These are phyloP conservation scores for Cherax destructor DNA, from an alignment of 1,140 invertebrate species.

Conservation along the genomic window DNA sequence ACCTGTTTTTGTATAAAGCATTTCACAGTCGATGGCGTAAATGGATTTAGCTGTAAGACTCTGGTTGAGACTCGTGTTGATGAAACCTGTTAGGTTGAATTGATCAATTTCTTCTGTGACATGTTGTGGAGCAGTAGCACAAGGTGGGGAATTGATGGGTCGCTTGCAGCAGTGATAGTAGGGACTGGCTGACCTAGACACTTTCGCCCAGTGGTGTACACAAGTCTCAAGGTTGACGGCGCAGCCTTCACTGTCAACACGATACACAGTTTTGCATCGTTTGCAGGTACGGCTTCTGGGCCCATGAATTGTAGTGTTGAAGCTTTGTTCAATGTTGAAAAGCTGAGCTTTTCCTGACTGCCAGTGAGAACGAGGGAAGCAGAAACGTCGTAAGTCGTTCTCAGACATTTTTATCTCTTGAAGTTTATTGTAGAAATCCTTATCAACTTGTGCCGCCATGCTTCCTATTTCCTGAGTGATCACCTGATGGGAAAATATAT, in stretches of 20 bases:
- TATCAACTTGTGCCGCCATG: background rate
- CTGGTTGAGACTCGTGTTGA: background rate
- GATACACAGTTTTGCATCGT: background rate
- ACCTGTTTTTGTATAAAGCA: background rate
- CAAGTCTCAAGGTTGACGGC: background rate
- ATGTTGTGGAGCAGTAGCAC: background rate
- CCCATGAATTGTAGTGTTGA: background rate
- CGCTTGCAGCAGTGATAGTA: background rate
- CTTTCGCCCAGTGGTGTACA: background rate
- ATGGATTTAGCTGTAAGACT: background rate
- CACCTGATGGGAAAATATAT: no score
- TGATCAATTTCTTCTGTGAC: background rate
- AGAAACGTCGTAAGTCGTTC: background rate
- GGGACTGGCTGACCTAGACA: background rate
- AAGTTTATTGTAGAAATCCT: background rate
- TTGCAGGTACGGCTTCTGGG: background rate
- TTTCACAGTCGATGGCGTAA: conserved; percentile 6
- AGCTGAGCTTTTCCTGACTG: background rate
- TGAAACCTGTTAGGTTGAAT: background rate
- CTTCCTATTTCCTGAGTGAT: background rate
- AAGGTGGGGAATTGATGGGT: background rate
- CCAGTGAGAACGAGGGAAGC: background rate
- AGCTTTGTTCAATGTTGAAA: background rate
- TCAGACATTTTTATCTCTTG: background rate
- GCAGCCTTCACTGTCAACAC: background rate